Evolutionary conservation across 1,140 invertebrate species (phyloP).

Genomic region (Parasteatoda tepidariorum): DNA sequence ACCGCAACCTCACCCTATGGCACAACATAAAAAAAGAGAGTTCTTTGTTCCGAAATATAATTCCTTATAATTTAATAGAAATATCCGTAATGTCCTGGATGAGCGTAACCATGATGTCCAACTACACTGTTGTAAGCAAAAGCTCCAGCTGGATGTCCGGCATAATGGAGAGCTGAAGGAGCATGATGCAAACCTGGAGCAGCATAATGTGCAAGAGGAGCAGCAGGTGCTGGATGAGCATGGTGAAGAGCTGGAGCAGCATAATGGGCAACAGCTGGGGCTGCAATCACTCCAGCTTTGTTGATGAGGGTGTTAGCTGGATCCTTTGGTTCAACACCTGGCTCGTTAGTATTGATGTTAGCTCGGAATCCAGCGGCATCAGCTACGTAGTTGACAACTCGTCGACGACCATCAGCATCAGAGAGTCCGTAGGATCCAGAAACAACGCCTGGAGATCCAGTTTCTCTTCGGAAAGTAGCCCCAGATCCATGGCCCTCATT

Average conservation of each 20-base stretch:
- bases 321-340: slow-evolving; percentile 62
- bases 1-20: neutral
- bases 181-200: neutral
- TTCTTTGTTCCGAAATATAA: neutral
- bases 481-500: slow-evolving; percentile 64
- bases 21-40: neutral
- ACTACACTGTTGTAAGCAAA: slow-evolving; percentile 43
- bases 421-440: slow-evolving; percentile 63
- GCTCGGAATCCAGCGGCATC: slow-evolving; percentile 65
- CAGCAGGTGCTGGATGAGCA: slow-evolving; percentile 41
- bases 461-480: slow-evolving; percentile 64
- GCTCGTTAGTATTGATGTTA: slow-evolving; percentile 61
- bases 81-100: slow-evolving; percentile 42
- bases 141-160: neutral
- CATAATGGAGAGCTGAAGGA: neutral
- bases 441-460: slow-evolving; percentile 55
- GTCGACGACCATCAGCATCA: slow-evolving; percentile 62
- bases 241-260: slow-evolving; percentile 61
- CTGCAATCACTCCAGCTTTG: slow-evolving; percentile 59
- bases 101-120: slow-evolving; percentile 38
- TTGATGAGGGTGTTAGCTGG: slow-evolving; percentile 63
- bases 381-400: slow-evolving; percentile 65
- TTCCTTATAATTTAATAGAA: neutral
- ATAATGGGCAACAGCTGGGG: slow-evolving; percentile 1
- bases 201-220: too few relatives aligned